These are phyloP conservation scores for Aplidium turbinatum DNA, from an alignment of 23 tunicate genomes.

Conservation along the genomic window DNA sequence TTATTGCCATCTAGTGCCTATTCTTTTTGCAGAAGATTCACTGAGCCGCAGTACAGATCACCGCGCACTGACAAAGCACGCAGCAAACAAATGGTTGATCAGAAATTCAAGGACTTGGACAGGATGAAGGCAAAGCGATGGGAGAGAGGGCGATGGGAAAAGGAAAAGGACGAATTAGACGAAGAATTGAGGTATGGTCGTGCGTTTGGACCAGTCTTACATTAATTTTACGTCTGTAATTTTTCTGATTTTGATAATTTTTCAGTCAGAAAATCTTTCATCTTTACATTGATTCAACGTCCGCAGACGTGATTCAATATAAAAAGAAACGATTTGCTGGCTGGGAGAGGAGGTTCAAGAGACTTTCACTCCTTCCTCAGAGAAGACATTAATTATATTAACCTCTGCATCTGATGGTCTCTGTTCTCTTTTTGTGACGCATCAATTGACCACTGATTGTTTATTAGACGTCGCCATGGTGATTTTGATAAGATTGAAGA, in stretches of 20 bases:
- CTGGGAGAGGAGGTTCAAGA: too few relatives aligned
- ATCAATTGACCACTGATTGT: not conserved
- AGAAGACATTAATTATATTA: too few relatives aligned
- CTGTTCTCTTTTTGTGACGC: not conserved
- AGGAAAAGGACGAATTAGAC: conserved; percentile 80
- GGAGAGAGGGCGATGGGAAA: conserved; percentile 81
- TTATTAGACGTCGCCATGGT: conserved; percentile 74
- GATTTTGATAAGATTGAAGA: conserved; percentile 23
- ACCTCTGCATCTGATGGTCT: too few relatives aligned
- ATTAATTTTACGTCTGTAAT: too few relatives aligned
- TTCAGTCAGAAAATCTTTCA: too few relatives aligned
- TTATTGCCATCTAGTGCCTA: too few relatives aligned
- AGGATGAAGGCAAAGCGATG: conserved; percentile 74
- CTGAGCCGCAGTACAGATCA: conserved; percentile 26
- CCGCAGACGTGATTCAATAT: too few relatives aligned
- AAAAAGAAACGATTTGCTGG: too few relatives aligned
- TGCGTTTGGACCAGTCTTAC: not conserved
- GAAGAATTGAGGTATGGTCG: conserved; percentile 55
- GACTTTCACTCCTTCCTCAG: too few relatives aligned
- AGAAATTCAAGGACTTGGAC: conserved; percentile 81
- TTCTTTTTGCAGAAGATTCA: conserved; percentile 47
- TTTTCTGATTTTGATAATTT: too few relatives aligned
- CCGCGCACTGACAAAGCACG: conserved; percentile 61
- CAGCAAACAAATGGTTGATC: conserved; percentile 52
- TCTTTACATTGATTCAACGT: too few relatives aligned